phyloP scores from a whole-genome alignment of 2,888 invertebrate species.

The Clunio marinus region DNA sequence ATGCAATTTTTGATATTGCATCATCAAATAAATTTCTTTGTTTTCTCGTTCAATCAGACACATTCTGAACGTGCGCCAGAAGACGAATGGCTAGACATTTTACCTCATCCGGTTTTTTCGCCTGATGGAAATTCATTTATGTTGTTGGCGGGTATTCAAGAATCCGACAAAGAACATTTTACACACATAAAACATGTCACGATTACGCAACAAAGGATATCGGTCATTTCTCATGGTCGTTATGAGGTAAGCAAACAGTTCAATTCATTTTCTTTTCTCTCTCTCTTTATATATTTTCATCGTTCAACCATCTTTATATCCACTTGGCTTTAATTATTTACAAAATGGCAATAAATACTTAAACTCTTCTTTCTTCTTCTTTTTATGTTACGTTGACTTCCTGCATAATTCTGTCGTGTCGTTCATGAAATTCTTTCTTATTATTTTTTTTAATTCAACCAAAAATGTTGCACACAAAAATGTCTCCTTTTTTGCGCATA shows the following conservation, averaged over 20 bases:
- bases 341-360: slow-evolving; percentile 10
- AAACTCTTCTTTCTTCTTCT: slow-evolving; percentile 40
- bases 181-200: slow-evolving; percentile 86
- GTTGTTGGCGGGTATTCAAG: slow-evolving; percentile 75
- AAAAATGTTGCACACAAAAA: not conserved
- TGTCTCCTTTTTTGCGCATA: too few relatives aligned
- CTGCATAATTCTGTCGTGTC: not conserved
- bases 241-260: slow-evolving; percentile 63
- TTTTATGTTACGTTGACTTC: slow-evolving; percentile 40
- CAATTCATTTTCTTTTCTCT: not conserved
- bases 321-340: not conserved
- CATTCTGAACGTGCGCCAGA: slow-evolving; percentile 80
- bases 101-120: slow-evolving; percentile 78
- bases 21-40: not conserved
- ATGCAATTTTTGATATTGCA: too few relatives aligned
- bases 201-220: slow-evolving; percentile 73
- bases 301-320: too few relatives aligned
- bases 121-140: slow-evolving; percentile 81
- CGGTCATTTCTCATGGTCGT: slow-evolving; percentile 78
- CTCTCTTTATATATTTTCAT: not conserved
- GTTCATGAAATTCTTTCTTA: not conserved
- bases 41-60: slow-evolving; percentile 53
- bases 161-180: slow-evolving; percentile 77
- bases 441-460: not conserved
- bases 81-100: slow-evolving; percentile 79